Evolutionary conservation across 2,113 vertebrate species (phyloP).

Genomic region (Phaethornis superciliosus): DNA sequence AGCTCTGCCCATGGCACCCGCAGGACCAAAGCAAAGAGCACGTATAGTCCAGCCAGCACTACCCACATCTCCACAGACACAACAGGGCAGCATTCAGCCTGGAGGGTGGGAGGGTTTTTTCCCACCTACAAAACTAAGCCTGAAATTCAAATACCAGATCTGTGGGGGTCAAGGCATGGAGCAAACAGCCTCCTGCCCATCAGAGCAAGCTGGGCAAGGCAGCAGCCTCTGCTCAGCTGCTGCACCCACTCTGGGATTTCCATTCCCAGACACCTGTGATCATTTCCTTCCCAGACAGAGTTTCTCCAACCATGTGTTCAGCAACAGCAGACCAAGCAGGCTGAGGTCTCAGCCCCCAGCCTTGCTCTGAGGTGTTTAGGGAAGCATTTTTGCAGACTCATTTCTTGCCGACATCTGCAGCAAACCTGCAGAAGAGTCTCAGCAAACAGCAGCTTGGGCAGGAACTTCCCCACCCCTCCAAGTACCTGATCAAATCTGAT

Average conservation of each 20-base stretch:
- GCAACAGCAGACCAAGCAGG: not conserved
- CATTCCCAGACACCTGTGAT: not conserved
- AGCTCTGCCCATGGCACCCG: not conserved
- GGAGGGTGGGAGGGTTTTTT: not conserved
- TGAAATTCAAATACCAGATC: not conserved
- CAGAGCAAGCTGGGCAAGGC: not conserved
- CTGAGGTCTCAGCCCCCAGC: not conserved
- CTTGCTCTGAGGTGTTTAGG: accelerated
- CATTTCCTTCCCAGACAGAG: not conserved
- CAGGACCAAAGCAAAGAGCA: not conserved
- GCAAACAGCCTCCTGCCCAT: not conserved
- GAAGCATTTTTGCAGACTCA: not conserved
- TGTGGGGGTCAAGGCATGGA: not conserved
- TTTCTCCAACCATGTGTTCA: not conserved
- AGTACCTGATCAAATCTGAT: too few species aligned
- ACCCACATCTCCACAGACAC: not conserved
- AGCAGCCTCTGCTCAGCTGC: not conserved
- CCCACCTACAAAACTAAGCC: not conserved
- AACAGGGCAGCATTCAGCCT: not conserved
- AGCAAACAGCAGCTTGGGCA: too few species aligned
- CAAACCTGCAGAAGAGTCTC: too few species aligned
- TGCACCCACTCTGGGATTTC: not conserved
- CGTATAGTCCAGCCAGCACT: accelerated
- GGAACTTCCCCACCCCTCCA: too few species aligned
- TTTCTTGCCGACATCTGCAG: too few species aligned